A percentile compares a stretch with the other conserved stretches of the same genome.
These are phyloP conservation scores for Microcebus jonahi DNA, from an alignment of 2,113 vertebrate genomes.

Conservation along the genomic window DNA sequence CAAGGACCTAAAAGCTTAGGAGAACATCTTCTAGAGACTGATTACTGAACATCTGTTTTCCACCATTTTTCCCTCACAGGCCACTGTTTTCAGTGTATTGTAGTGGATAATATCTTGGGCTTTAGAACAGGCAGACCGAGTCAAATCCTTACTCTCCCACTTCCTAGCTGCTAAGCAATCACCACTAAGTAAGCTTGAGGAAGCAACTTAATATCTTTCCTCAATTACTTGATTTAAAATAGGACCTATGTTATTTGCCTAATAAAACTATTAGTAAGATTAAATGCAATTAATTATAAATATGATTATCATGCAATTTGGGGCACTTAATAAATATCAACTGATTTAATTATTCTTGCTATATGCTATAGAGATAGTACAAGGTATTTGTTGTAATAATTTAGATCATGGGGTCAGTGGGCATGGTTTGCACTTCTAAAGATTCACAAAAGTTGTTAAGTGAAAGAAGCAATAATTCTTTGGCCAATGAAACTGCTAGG, in stretches of 20 bases:
- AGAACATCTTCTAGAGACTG: not conserved
- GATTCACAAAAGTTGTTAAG: not conserved
- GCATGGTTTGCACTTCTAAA: not conserved
- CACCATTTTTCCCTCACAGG: not conserved
- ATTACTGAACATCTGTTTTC: not conserved
- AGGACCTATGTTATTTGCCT: not conserved
- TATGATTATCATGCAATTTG: not conserved
- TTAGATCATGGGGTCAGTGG: not conserved
- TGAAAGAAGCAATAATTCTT: constrained; percentile 27
- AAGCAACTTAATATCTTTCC: not conserved
- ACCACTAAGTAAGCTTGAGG: not conserved
- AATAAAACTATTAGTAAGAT: not conserved
- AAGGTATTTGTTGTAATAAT: constrained; percentile 3
- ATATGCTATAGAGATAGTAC: not conserved
- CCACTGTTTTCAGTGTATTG: not conserved
- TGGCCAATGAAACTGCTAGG: not conserved
- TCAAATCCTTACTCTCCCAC: not conserved
- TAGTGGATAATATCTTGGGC: not conserved
- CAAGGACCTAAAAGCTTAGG: not conserved
- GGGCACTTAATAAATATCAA: not conserved
- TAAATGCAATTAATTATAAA: constrained; percentile 22
- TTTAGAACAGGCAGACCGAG: not conserved
- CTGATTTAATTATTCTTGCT: constrained; percentile 43
- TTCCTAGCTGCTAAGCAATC: not conserved
- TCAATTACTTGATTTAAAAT: not conserved